phyloP scores from a whole-genome alignment of 2,113 vertebrate genomes.

The Halcyon malimbica region DNA sequence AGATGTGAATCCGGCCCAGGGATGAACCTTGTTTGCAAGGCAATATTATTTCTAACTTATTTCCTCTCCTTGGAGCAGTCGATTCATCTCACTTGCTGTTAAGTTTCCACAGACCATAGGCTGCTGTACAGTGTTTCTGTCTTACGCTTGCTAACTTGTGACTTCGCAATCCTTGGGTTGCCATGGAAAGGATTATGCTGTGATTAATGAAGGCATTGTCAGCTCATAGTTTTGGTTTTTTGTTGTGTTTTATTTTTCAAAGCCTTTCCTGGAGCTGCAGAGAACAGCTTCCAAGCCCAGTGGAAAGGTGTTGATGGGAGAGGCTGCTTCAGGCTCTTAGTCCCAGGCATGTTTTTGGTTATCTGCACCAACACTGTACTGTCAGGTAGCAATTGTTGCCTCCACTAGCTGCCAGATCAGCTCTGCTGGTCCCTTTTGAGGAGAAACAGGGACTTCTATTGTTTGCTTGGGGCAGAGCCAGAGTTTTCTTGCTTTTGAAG shows the following conservation, averaged over 20 bases:
- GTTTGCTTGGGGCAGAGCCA: not conserved
- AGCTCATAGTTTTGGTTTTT: not conserved
- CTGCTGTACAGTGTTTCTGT: conserved; percentile 22
- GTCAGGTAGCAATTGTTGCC: not conserved
- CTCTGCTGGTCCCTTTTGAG: not conserved
- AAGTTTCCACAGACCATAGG: not conserved
- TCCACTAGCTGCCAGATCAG: rapidly evolving
- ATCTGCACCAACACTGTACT: rapidly evolving
- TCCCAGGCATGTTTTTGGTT: not conserved
- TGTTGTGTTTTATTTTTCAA: not conserved
- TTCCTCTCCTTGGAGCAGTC: not conserved
- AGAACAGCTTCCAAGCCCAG: not conserved
- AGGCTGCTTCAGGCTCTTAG: not conserved
- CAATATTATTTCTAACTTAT: not conserved
- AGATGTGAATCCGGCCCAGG: not conserved
- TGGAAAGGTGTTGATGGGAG: not conserved
- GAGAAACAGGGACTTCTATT: not conserved
- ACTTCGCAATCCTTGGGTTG: conserved; percentile 70
- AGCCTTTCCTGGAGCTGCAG: conserved; percentile 42
- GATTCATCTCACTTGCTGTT: rapidly evolving
- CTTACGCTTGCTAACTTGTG: conserved; percentile 67
- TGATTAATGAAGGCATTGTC: conserved; percentile 71
- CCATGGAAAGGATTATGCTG: conserved; percentile 72
- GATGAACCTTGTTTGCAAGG: not conserved
- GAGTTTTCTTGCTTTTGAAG: not conserved